Evolutionary conservation across 1,140 invertebrate genomes (phyloP).

Genomic region (Nasonia vitripennis): DNA sequence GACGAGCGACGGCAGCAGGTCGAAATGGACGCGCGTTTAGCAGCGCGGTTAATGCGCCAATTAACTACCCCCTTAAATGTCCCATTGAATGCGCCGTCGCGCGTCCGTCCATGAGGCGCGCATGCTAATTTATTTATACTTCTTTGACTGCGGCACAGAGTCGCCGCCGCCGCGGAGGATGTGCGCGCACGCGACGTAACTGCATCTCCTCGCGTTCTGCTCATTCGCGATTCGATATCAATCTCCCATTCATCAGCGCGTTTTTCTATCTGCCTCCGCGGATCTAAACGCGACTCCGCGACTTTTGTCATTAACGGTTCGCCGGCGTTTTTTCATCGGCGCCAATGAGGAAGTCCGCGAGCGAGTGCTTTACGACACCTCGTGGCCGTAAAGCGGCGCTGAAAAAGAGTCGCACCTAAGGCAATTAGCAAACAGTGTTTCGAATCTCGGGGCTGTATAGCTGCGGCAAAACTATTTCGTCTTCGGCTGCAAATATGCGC

Average conservation of each 20-base stretch:
- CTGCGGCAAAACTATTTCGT: constrained; percentile 19
- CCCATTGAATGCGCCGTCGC: constrained; percentile 46
- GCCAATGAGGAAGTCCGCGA: no score
- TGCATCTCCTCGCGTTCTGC: background rate
- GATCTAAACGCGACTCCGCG: constrained; percentile 24
- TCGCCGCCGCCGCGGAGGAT: background rate
- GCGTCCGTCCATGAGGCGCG: constrained; percentile 19
- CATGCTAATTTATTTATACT: constrained; percentile 57
- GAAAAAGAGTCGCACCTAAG: background rate
- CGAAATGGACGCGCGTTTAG: constrained; percentile 34
- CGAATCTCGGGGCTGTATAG: background rate
- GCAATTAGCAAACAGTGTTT: background rate
- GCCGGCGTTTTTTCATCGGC: background rate
- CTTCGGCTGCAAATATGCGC: constrained; percentile 9
- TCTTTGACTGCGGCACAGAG: constrained; percentile 29
- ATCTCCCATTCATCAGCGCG: constrained; percentile 32
- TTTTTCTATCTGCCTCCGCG: constrained; percentile 17
- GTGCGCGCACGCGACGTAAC: constrained; percentile 8
- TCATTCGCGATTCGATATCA: constrained; percentile 24
- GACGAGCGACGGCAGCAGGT: background rate
- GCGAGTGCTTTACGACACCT: no score
- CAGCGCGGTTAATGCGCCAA: constrained; percentile 56
- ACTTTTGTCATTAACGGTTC: constrained; percentile 4
- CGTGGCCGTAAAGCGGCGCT: no score
- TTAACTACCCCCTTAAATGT: constrained; percentile 57